Base-by-base conservation (phyloP, 2,113 vertebrate species). In the Pelodiscus sinensis region DNA sequence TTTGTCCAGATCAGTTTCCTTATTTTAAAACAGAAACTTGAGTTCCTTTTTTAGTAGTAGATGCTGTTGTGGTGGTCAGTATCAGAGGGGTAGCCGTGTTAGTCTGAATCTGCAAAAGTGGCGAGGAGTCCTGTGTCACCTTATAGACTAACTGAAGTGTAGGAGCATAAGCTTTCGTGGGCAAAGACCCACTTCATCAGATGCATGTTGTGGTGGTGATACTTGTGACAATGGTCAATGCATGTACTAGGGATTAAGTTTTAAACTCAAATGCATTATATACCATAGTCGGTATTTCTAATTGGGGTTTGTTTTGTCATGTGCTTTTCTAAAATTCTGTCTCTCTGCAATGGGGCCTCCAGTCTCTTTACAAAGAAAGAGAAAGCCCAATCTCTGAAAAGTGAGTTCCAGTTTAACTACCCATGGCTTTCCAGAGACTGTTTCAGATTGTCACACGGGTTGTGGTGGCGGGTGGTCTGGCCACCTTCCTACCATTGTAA, bases 401-500 rank as follows among this genome's bases (percentile, higher is more conserved):
- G 24, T 35, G 86, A 89, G 31, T 83, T 90, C 84, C 88, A 94
- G 87, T 95, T 94, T 97, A 95, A 94, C 96, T 95, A 92, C 24
- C 27, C 87, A 14, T 52, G 85, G 92, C 68, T 44, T 85, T 77
- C 65, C 89, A 90, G 56, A 87, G 55, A 57, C 25, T 68, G 38
- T 91, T 91, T 87, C 79, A 94, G 92, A 80, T 44, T 55, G 85
- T 81, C 80, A 52, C 2, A 25, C 9, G 68, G 86, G 93, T 81
- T 71, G 18, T 79, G 87, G 85, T 44, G 90, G 38, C 60, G 57
- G 88, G 75, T 94, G 90, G 78, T 95, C 87, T 94, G 89, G 89
- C 96, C 93, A 96, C 93, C 94, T 95, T 96, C 84, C 35, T 58
- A 75, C 95, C 96, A 97, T 96, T 96, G 93, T 86, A 79, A 77